Evolutionary conservation across 2,113 vertebrate genomes (phyloP).

Genomic region (Phoenicopterus ruber): DNA sequence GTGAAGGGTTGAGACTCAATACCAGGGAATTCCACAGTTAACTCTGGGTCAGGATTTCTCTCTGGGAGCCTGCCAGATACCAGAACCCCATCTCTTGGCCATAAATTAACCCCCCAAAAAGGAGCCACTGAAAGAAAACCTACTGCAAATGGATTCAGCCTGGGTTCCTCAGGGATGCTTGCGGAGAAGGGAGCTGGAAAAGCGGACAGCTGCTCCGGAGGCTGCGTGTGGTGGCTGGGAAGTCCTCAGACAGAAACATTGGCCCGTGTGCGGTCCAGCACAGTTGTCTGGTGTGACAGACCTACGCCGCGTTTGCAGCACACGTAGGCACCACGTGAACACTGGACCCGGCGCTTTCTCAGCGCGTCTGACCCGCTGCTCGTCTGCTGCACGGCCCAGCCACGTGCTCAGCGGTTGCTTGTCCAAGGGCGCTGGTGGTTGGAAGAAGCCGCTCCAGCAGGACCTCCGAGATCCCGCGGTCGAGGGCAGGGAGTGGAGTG

Average conservation of each 20-base stretch:
- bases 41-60: neutral
- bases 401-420: rapidly evolving
- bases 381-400: neutral
- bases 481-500: neutral
- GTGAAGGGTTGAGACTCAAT: neutral
- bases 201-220: neutral
- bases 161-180: neutral
- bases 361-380: too few species aligned
- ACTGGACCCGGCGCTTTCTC: too few species aligned
- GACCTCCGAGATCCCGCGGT: neutral
- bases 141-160: neutral
- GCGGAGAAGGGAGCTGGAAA: neutral
- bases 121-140: neutral
- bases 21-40: neutral
- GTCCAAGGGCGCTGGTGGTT: neutral
- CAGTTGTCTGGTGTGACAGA: neutral
- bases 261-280: rapidly evolving
- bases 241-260: neutral
- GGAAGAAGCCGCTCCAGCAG: neutral
- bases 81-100: neutral
- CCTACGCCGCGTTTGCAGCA: rapidly evolving
- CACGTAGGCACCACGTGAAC: rapidly evolving
- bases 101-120: neutral
- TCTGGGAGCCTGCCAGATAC: neutral
- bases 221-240: neutral